Base-by-base conservation (phyloP, 1,140 invertebrate genomes). In the Augochlora pura region DNA sequence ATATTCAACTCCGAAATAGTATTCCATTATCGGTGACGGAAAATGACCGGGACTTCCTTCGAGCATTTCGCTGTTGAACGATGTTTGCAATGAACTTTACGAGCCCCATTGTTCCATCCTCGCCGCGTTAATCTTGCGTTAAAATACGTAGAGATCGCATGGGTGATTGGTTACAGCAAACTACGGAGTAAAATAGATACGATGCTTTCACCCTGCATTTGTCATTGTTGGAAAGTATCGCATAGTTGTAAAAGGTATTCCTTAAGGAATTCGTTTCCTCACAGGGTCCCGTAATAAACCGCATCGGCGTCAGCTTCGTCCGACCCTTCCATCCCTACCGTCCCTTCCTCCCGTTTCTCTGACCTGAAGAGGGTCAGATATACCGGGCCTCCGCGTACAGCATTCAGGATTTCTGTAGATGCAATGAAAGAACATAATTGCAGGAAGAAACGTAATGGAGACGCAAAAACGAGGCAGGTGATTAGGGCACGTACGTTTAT, bases 401-500 rank as follows among this genome's bases (percentile, higher is more conserved):
- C 7, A 10, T 5, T 52, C 42, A 60, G 10, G 27, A 25, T 67
- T 67, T 62, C 69, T 60, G 63, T 52, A 75, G 32, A 32, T 32
- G 32, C 1, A 32, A 1, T 32, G 32, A 32, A 32, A 32, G 32
- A 32, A 32, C 4, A 46, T n/a, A n/a, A n/a, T 46, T 46, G 42
- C 10, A 46, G 14, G 42, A 46, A 12, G 14, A 1, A 46, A 2
- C 1, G n/a, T n/a, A n/a, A n/a, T n/a, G n/a, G n/a, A n/a, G n/a
- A n/a, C n/a, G n/a, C n/a, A n/a, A n/a, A n/a, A n/a, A n/a, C n/a
- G n/a, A n/a, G n/a, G n/a, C n/a, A 21, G n/a, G 18, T n/a, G 39
- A 63, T 27, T n/a, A 16, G 14, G 14, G 38, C 1, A 79, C 79
- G 0, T 77, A 81, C 79, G 3, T 63, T 16, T 42, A 80, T 25